phyloP scores from a whole-genome alignment of 2,113 vertebrate genomes.

The Ranitomeya variabilis region DNA sequence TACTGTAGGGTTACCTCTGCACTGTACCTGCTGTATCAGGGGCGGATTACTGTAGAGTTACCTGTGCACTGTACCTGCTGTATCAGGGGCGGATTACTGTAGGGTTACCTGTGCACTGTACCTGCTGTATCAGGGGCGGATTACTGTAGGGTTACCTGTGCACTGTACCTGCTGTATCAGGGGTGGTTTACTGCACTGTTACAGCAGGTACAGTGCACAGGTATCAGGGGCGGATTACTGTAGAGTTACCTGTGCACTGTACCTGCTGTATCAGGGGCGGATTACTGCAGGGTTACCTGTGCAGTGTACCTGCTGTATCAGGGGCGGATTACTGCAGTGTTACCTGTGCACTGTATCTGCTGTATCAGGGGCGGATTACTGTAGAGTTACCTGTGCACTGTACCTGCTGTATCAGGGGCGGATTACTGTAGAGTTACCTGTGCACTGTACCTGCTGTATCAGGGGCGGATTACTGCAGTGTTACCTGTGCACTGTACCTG shows the following conservation, averaged over 20 bases:
- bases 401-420: background rate
- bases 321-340: background rate
- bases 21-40: too few species aligned
- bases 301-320: too few species aligned
- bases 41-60: background rate
- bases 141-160: background rate
- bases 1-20: background rate
- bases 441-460: conserved; percentile 20
- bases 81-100: background rate
- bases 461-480: background rate
- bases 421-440: background rate
- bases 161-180: background rate
- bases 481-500: too few species aligned
- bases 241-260: background rate
- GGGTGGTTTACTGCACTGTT: background rate
- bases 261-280: background rate
- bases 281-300: background rate
- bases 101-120: background rate
- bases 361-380: too few species aligned
- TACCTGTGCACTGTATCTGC: background rate
- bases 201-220: too few species aligned
- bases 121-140: too few species aligned
- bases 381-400: background rate
- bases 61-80: background rate
- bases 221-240: too few species aligned